A percentile compares a stretch with the other conserved stretches of the same genome.
Evolutionary conservation across 2,113 vertebrate species (phyloP).

Genomic region (Parotia lawesii): DNA sequence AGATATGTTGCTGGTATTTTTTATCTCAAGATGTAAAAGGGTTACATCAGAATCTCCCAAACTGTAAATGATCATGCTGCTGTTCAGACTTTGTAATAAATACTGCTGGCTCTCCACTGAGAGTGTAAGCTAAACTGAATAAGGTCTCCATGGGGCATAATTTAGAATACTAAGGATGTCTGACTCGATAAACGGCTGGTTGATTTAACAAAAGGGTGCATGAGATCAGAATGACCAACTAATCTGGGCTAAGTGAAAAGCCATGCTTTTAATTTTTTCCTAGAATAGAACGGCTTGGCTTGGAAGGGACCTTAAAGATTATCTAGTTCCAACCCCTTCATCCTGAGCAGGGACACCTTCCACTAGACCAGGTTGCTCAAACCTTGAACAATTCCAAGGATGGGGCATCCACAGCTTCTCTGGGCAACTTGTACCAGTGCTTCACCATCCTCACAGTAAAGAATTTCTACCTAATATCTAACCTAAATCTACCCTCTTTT

Average conservation of each 20-base stretch:
- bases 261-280: not conserved
- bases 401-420: not conserved
- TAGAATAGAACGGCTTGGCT: not conserved
- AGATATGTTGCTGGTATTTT: not conserved
- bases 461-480: not conserved
- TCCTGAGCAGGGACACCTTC: not conserved
- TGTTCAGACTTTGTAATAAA: not conserved
- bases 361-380: not conserved
- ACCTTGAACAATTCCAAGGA: not conserved
- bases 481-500: not conserved
- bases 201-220: not conserved
- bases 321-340: not conserved
- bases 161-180: not conserved
- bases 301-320: not conserved
- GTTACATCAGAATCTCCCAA: not conserved
- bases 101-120: not conserved
- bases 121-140: not conserved
- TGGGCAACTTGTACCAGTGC: no score
- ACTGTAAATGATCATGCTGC: not conserved
- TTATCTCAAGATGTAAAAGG: not conserved
- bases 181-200: not conserved
- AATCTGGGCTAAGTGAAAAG: not conserved
- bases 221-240: slow-evolving; percentile 7
- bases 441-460: not conserved
- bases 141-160: not conserved